Evolutionary conservation across 2,888 invertebrate genomes (phyloP).

Genomic region (Caenorhabditis sp.): DNA sequence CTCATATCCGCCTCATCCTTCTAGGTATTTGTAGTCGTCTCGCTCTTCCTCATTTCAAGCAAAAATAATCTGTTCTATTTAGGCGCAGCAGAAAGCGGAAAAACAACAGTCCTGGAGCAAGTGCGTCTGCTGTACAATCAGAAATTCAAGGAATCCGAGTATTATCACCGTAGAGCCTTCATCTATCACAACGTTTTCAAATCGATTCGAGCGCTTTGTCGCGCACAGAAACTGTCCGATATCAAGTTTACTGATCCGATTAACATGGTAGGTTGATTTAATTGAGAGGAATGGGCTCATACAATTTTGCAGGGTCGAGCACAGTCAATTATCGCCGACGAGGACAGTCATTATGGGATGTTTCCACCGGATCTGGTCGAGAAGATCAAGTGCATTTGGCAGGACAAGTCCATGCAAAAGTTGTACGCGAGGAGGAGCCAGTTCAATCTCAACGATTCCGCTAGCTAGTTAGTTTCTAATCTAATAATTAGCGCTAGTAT

Average conservation of each 20-base stretch:
- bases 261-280: constrained; percentile 56
- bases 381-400: constrained; percentile 61
- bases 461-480: constrained; percentile 61
- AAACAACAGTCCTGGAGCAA: constrained; percentile 72
- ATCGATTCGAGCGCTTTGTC: constrained; percentile 54
- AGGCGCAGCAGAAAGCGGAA: constrained; percentile 74
- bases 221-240: constrained; percentile 57
- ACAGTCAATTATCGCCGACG: constrained; percentile 54
- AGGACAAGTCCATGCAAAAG: constrained; percentile 65
- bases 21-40: constrained; percentile 1
- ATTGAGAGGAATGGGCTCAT: not conserved
- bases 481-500: no score
- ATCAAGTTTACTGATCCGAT: constrained; percentile 48
- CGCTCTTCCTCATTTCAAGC: not conserved
- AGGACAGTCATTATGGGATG: constrained; percentile 54
- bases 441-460: constrained; percentile 72
- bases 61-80: not conserved
- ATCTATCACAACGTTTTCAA: constrained; percentile 69
- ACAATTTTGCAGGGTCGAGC: constrained; percentile 58
- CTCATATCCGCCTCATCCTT: constrained; percentile 26
- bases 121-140: constrained; percentile 64
- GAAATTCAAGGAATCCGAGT: constrained; percentile 67
- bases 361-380: constrained; percentile 52
- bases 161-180: constrained; percentile 69
- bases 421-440: constrained; percentile 65